Conservation (phyloP, 2,797 vertebrate species). For the Acrossocheilus fasciatus region DNA sequence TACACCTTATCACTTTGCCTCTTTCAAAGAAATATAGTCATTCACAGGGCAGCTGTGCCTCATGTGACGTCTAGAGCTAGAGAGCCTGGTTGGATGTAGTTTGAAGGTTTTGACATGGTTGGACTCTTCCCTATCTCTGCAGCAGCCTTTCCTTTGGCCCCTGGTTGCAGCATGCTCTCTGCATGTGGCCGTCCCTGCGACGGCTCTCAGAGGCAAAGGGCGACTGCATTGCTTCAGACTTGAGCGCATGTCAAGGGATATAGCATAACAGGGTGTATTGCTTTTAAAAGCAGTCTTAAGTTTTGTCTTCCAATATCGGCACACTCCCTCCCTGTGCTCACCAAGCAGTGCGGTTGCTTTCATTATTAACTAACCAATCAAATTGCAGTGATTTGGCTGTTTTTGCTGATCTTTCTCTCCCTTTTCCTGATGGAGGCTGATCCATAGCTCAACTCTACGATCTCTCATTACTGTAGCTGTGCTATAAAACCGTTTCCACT, state of each 20-base stretch:
- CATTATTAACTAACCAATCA: constrained; percentile 73
- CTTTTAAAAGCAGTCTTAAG: constrained; percentile 2
- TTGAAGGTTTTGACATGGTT: constrained; percentile 67
- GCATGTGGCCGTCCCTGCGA: constrained; percentile 69
- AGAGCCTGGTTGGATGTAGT: constrained; percentile 73
- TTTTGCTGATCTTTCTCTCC: constrained; percentile 66
- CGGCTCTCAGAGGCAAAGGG: constrained; percentile 29
- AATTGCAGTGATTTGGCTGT: constrained; percentile 69
- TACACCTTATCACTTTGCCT: background rate
- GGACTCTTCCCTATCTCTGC: constrained; percentile 68
- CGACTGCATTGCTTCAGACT: constrained; percentile 34
- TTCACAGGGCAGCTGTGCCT: constrained; percentile 9
- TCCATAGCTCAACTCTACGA: constrained; percentile 63
- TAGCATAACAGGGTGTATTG: background rate
- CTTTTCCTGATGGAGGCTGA: constrained; percentile 71
- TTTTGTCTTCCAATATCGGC: constrained; percentile 17
- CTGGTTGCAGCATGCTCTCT: constrained; percentile 76
- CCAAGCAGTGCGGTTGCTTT: constrained; percentile 69
- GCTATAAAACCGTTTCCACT: constrained; percentile 57
- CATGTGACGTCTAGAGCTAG: constrained; percentile 47
- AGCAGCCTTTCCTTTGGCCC: constrained; percentile 74
- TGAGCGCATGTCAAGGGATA: background rate
- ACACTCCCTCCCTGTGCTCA: constrained; percentile 64
- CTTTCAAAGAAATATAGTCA: background rate
- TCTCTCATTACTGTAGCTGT: constrained; percentile 62